Evolutionary conservation across 2,797 vertebrate species (phyloP).

Genomic region (Gouania willdenowi): DNA sequence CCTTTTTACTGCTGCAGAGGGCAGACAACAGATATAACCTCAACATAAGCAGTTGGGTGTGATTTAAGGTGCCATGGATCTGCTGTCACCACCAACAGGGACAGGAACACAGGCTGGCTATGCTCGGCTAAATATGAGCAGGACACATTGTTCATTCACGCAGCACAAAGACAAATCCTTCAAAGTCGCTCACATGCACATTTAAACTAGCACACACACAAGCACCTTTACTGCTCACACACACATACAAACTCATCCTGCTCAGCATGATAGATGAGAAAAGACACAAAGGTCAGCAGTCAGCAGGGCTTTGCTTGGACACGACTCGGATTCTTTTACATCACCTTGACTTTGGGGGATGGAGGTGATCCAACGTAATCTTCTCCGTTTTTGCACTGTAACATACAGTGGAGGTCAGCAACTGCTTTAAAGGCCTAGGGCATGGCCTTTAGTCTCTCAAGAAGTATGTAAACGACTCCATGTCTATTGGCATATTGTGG

Average conservation of each 20-base stretch:
- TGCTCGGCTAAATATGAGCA: conserved; percentile 64
- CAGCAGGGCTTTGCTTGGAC: conserved; percentile 68
- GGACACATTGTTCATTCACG: conserved; percentile 61
- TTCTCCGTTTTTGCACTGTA: conserved; percentile 37
- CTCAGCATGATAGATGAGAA: conserved; percentile 59
- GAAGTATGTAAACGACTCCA: conserved; percentile 11
- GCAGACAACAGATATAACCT: conserved; percentile 47
- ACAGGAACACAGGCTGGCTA: conserved; percentile 38
- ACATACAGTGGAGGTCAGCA: conserved; percentile 49
- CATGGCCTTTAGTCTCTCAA: conserved; percentile 6
- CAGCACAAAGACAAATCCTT: conserved; percentile 61
- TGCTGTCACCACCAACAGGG: conserved; percentile 50
- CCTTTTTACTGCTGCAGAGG: conserved; percentile 33
- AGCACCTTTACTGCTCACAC: conserved; percentile 19
- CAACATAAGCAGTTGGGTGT: conserved; percentile 49
- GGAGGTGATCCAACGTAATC: conserved; percentile 54
- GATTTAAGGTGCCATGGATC: conserved; percentile 63
- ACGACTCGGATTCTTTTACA: conserved; percentile 65
- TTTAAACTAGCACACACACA: conserved; percentile 37
- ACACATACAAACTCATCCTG: conserved; percentile 7
- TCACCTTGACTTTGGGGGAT: conserved; percentile 70
- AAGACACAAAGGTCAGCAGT: conserved; percentile 71
- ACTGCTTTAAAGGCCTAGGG: conserved; percentile 40
- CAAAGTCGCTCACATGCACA: conserved; percentile 41
- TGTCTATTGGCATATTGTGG: not conserved